A percentile compares a stretch with the other conserved stretches of the same genome.
Conservation (phyloP, 2,797 vertebrate species). For the Molossus molossus region DNA sequence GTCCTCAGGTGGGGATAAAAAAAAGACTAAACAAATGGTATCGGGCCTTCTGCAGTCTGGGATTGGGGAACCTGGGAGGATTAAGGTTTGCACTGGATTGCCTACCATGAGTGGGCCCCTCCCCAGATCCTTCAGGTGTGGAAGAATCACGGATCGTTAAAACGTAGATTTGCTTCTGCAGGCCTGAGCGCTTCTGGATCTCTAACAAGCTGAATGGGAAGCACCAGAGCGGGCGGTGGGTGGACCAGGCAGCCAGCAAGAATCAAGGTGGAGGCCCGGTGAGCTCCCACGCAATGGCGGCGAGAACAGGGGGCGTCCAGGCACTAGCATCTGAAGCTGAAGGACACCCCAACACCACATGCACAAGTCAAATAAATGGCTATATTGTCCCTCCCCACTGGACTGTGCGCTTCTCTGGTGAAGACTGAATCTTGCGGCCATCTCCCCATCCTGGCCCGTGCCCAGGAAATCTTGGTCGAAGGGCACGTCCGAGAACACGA, state of each 20-base stretch:
- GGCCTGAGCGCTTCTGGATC: background rate
- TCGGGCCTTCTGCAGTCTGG: too few relatives aligned
- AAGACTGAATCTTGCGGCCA: background rate
- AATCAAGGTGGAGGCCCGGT: rapidly evolving
- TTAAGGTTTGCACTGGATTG: background rate
- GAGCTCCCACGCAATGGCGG: rapidly evolving
- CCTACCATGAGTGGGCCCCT: background rate
- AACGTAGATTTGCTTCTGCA: rapidly evolving
- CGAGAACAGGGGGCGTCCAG: background rate
- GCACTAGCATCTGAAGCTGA: too few relatives aligned
- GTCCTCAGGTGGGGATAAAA: too few relatives aligned
- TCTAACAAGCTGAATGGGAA: background rate
- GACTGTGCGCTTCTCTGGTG: background rate
- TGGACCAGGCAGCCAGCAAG: background rate
- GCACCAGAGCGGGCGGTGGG: rapidly evolving
- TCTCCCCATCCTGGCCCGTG: background rate
- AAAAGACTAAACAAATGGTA: background rate
- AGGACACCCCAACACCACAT: rapidly evolving
- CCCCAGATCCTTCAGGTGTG: rapidly evolving
- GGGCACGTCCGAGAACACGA: background rate
- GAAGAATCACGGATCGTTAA: rapidly evolving
- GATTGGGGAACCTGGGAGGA: background rate
- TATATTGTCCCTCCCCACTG: background rate
- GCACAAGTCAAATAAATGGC: background rate
- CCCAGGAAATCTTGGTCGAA: background rate